phyloP scores from a whole-genome alignment of 2,888 invertebrate genomes.

The Heliconius charithonia region DNA sequence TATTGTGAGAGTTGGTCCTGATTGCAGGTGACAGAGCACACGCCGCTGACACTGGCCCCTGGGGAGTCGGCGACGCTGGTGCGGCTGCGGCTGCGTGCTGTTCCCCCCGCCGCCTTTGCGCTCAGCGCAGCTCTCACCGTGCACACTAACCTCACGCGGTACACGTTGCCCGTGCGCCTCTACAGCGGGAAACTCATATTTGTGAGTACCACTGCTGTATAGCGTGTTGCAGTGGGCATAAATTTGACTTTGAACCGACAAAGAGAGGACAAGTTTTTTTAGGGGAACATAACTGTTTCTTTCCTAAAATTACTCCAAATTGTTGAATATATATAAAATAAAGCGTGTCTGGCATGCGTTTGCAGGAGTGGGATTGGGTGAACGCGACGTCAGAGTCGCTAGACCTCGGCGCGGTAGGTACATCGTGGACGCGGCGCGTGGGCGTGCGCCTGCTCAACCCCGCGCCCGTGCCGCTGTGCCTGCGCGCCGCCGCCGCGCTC shows the following conservation, averaged over 20 bases:
- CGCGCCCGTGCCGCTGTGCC: conserved; percentile 62
- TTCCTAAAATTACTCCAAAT: too few relatives aligned
- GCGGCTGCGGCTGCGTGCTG: conserved; percentile 43
- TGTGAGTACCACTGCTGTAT: conserved; percentile 52
- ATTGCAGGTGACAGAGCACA: conserved; percentile 52
- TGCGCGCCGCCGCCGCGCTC: conserved; percentile 44
- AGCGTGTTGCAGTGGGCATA: too few relatives aligned
- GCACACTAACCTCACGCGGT: conserved; percentile 77
- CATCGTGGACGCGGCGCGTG: conserved; percentile 87
- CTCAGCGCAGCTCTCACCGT: conserved; percentile 58
- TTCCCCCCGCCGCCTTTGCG: conserved; percentile 36
- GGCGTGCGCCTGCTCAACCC: conserved; percentile 73
- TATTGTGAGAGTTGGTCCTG: neutral
- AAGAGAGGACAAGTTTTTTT: too few relatives aligned
- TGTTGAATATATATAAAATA: neutral
- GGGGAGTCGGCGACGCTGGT: conserved; percentile 49
- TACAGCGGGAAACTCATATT: conserved; percentile 72
- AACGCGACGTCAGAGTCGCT: conserved; percentile 47
- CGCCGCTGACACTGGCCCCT: conserved; percentile 52
- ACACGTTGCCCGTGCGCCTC: conserved; percentile 74
- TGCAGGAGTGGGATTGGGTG: conserved; percentile 72
- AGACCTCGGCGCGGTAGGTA: conserved; percentile 85
- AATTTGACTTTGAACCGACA: too few relatives aligned
- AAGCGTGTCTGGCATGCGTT: neutral
- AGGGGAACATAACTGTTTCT: too few relatives aligned